Base-by-base conservation (phyloP, 2,888 invertebrate genomes). In the Noctua janthina region DNA sequence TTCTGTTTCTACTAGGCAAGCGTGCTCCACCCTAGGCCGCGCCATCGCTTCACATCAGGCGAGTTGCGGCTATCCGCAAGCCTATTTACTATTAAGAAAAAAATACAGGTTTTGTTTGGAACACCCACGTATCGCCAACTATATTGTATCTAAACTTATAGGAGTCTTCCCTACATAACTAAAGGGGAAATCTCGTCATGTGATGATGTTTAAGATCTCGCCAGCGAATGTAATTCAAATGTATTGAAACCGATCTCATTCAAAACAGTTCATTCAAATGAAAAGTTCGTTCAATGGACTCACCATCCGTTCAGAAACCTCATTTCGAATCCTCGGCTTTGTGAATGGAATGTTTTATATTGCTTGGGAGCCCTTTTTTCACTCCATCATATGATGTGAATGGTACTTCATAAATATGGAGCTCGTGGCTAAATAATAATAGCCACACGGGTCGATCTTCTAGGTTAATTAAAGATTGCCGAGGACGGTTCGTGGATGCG, bases 241-340 rank as follows among this genome's bases (percentile, higher is more conserved):
- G 54, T 76, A 83, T 76, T 70, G 83, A 76, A 78, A 67, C 71
- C 64, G 64, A 71, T 79, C 74, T 70, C 74, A 74, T 84, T 82
- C 78, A 82, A 83, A 83, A 69, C 72, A 82, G 77, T 82, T 83
- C 79, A 78, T 82, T 84, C 84, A 82, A 79, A 82, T 82, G 74
- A 79, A 84, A 71, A 71, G 54, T 62, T 67, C 73, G n/a, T 75
- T 80, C 77, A 84, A 86, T 80, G 56, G 66, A 46, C 62, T 67
- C 73, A n/a, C 76, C 77, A 74, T 77, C 80, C 64, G 74, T 80
- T 78, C 84, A 78, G 69, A 73, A 80, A 78, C 80, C 84, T 87
- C 85, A 79, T 86, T 86, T 80, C 72, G 64, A 84, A 70, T 75
- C 59, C 70, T 46, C 59, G 46, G 46, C 39, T 39, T 62, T 73